Percentiles rank a stretch among this genome's conserved stretches.
phyloP scores from a whole-genome alignment of 2,888 invertebrate species.

The Aquatica leii region DNA sequence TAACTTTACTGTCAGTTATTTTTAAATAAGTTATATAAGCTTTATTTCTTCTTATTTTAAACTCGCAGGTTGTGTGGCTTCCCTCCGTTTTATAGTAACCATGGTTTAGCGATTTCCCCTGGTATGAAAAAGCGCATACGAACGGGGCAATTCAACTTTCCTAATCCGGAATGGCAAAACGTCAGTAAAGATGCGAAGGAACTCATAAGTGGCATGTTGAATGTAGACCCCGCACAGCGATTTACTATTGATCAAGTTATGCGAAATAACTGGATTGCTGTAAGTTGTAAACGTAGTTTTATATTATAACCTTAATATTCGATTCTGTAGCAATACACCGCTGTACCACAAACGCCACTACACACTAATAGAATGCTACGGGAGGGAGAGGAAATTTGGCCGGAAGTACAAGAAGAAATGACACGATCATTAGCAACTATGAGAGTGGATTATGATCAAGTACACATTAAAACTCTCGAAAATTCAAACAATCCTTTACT shows the following conservation, averaged over 20 bases:
- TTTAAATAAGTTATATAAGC: too few relatives aligned
- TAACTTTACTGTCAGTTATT: too few relatives aligned
- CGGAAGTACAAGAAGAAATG: slow-evolving; percentile 99
- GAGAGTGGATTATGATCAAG: slow-evolving; percentile 97
- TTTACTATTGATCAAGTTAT: slow-evolving; percentile 91
- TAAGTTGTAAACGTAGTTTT: slow-evolving; percentile 69
- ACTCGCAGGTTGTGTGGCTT: slow-evolving; percentile 85
- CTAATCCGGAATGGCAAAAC: slow-evolving; percentile 93
- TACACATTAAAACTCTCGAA: slow-evolving; percentile 91
- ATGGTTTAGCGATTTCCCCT: slow-evolving; percentile 96
- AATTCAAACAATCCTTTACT: slow-evolving; percentile 92
- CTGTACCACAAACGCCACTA: slow-evolving; percentile 94
- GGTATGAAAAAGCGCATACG: slow-evolving; percentile 98
- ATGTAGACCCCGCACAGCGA: slow-evolving; percentile 91
- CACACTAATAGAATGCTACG: slow-evolving; percentile 88
- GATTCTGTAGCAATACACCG: slow-evolving; percentile 68
- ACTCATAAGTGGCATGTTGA: slow-evolving; percentile 92
- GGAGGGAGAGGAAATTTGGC: slow-evolving; percentile 94
- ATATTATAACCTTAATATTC: slow-evolving; percentile 36
- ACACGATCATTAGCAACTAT: slow-evolving; percentile 96
- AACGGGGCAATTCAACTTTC: slow-evolving; percentile 97
- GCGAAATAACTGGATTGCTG: slow-evolving; percentile 86
- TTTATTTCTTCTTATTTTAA: not conserved
- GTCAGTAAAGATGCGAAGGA: slow-evolving; percentile 96
- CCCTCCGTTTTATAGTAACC: slow-evolving; percentile 98